Evolutionary conservation across 2,797 vertebrate genomes (phyloP).

Genomic region (Urosaurus nigricauda): DNA sequence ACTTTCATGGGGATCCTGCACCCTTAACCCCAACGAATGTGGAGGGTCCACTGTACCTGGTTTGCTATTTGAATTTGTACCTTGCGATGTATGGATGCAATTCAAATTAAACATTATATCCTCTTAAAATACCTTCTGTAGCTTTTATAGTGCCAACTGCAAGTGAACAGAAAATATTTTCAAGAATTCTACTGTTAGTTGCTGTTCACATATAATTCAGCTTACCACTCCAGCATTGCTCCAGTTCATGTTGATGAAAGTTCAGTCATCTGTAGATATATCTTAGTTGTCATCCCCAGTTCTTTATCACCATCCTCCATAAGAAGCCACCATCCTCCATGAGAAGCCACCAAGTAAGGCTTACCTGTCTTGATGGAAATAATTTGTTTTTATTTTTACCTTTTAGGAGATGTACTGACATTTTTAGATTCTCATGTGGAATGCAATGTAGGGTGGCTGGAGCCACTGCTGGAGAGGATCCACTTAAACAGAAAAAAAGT

Average conservation of each 20-base stretch:
- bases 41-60: background rate
- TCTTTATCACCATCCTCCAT: background rate
- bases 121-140: background rate
- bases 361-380: background rate
- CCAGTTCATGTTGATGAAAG: background rate
- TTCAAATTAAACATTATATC: background rate
- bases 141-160: background rate
- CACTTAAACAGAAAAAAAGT: constrained; percentile 88
- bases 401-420: constrained; percentile 90
- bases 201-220: background rate
- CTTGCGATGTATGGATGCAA: background rate
- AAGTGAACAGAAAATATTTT: background rate
- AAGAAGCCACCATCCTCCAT: background rate
- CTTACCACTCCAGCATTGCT: background rate
- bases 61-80: background rate
- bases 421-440: constrained; percentile 97
- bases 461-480: constrained; percentile 93
- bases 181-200: background rate
- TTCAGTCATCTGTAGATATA: background rate
- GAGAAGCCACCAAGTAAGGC: background rate
- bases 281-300: background rate
- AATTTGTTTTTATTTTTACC: background rate
- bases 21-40: too few species aligned
- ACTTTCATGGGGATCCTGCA: too few species aligned
- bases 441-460: constrained; percentile 97